Conservation (phyloP, 2,888 invertebrate genomes). For the Agrochola circellaris region DNA sequence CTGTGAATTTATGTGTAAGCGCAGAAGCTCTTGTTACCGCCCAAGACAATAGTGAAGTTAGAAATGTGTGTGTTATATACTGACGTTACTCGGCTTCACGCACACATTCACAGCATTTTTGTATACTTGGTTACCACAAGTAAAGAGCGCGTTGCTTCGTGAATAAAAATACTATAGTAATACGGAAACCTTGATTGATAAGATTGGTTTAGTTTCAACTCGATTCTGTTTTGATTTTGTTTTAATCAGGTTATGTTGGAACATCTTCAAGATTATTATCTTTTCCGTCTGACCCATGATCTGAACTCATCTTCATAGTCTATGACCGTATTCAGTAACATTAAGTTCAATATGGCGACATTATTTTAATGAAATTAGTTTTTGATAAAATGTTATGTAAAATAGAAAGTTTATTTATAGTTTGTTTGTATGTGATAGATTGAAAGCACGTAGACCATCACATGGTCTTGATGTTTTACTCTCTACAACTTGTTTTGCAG, state of each 20-base stretch:
- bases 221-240: neutral
- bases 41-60: no score
- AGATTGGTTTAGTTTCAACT: neutral
- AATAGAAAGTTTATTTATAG: constrained; percentile 47
- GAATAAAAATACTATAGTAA: neutral
- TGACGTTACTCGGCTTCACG: no score
- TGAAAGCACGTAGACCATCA: constrained; percentile 17
- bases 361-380: constrained; percentile 24
- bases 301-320: neutral
- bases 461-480: neutral
- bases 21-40: no score
- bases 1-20: no score
- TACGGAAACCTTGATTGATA: neutral
- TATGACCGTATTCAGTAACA: constrained; percentile 3
- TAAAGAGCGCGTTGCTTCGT: no score
- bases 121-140: no score
- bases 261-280: neutral
- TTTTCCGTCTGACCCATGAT: neutral
- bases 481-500: constrained; percentile 23
- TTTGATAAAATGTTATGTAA: constrained; percentile 35
- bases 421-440: constrained; percentile 1
- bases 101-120: no score
- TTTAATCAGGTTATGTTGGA: neutral
- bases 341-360: constrained; percentile 14
- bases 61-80: no score